Base-by-base conservation (phyloP, 2,888 invertebrate genomes). In the Ophion costatus region DNA sequence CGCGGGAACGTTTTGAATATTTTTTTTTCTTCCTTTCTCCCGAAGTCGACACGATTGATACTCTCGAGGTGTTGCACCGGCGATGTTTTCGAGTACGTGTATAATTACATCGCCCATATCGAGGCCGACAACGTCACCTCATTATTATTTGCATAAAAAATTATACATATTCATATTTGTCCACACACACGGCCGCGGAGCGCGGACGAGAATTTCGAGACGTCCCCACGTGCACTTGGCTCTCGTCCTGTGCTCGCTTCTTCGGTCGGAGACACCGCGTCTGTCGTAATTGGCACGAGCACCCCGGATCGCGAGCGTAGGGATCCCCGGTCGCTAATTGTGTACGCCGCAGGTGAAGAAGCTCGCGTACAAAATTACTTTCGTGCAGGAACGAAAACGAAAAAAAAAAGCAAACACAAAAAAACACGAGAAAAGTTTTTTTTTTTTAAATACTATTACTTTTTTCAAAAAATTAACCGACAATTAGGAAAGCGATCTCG, bases 281-380 rank as follows among this genome's bases (percentile, higher is more conserved):
- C 81, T 84, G 81, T 81, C 78, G 81, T 81, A 78, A 84, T 79
- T 84, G 81, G 84, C 84, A 84, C 84, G 81, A 75, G 81, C 82
- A 74, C 74, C 59, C 22, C 78, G 70, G 81, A 74, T 81, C 59
- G 78, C 78, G 81, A 75, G 81, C 66, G 70, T 75, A 82, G 70
- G 75, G 64, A 74, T 59, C 20, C 29, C 69, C 51, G 17, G 22
- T 59, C 29, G 59, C 24, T 69, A 38, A 56, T 67, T 10, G 57
- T 20, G 14, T 42, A 56, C 56, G 51, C 51, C 51, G 33, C 33
- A 69, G 20, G 45, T 24, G 45, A 56, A 42, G 51, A 45, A 74
- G 45, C 70, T 59, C 61, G 20, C 45, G 45, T 29, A 45, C 7
- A 14, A 61, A 45, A 20, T 45, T 69, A 38, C 66, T 33, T 51